Conservation (phyloP, 1,140 invertebrate species). For the Drosophila watanabei region DNA sequence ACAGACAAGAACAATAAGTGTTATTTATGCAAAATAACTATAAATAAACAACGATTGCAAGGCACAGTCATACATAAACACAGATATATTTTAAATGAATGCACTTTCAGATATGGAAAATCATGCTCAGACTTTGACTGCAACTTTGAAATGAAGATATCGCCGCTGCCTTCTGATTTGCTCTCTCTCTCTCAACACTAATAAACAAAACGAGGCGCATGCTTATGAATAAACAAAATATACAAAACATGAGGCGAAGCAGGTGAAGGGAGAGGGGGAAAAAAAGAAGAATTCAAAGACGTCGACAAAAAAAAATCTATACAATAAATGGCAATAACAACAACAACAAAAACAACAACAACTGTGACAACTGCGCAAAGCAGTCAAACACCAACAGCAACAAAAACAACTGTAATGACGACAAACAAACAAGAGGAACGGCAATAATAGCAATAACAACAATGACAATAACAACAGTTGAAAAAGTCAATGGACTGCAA, state of each 20-base stretch:
- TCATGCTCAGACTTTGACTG: constrained; percentile 27
- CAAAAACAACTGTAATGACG: constrained; percentile 15
- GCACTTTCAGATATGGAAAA: constrained; percentile 15
- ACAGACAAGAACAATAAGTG: constrained; percentile 46
- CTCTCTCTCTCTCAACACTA: constrained; percentile 27
- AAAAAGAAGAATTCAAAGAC: constrained; percentile 7
- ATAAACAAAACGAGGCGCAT: constrained; percentile 58
- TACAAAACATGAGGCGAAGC: neutral
- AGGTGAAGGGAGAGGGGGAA: neutral
- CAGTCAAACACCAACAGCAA: constrained; percentile 20
- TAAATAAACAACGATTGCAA: constrained; percentile 37
- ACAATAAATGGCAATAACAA: constrained; percentile 50
- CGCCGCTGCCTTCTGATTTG: constrained; percentile 1
- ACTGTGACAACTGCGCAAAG: constrained; percentile 58
- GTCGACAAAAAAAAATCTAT: constrained; percentile 55
- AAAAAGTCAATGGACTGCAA: constrained; percentile 79
- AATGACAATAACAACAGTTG: constrained; percentile 56
- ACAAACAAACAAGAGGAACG: constrained; percentile 32
- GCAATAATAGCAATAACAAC: constrained; percentile 27
- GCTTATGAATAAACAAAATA: constrained; percentile 50
- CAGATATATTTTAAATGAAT: neutral
- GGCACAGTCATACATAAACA: neutral
- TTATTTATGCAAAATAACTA: constrained; percentile 41
- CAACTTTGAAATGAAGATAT: constrained; percentile 16
- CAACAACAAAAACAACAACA: constrained; percentile 42